Percentiles rank a stretch among this genome's conserved stretches.
Conservation (phyloP, 2,888 invertebrate genomes). For the Stenurella melanura region DNA sequence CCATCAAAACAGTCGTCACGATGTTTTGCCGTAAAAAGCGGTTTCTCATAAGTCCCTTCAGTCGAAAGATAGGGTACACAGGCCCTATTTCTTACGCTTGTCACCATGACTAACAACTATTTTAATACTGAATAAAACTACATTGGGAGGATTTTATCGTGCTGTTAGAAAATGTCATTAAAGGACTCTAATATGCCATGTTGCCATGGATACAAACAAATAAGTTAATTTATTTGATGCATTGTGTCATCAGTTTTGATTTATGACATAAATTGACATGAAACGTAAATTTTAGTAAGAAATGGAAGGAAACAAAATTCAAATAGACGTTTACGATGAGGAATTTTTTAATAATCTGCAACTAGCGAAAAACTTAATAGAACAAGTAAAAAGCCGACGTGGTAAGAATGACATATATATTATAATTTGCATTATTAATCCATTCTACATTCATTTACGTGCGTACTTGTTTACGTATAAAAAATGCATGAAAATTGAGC, state of each 20-base stretch:
- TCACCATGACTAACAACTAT: slow-evolving; percentile 45
- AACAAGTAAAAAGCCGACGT: slow-evolving; percentile 69
- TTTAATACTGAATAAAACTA: slow-evolving; percentile 20
- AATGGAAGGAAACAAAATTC: slow-evolving; percentile 43
- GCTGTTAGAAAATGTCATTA: slow-evolving; percentile 27
- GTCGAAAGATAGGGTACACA: slow-evolving; percentile 72
- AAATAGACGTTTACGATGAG: slow-evolving; percentile 73
- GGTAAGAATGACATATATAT: slow-evolving; percentile 59
- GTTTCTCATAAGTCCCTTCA: slow-evolving; percentile 73
- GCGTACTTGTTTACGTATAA: too few species aligned
- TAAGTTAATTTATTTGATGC: slow-evolving; percentile 40
- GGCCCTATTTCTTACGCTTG: slow-evolving; percentile 65
- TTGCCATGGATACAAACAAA: slow-evolving; percentile 38
- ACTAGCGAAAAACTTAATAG: slow-evolving; percentile 72
- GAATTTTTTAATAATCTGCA: slow-evolving; percentile 75
- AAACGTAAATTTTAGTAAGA: slow-evolving; percentile 46
- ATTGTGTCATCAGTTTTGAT: slow-evolving; percentile 45
- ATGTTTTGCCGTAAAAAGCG: slow-evolving; percentile 64
- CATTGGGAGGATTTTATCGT: slow-evolving; percentile 42
- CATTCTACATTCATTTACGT: too few species aligned
- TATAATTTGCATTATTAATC: neutral
- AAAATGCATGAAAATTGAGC: too few species aligned
- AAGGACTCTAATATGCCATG: slow-evolving; percentile 20
- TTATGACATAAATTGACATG: slow-evolving; percentile 44
- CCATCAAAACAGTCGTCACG: slow-evolving; percentile 69